Percentiles rank a stretch among this genome's conserved stretches.
phyloP scores from a whole-genome alignment of 1,140 invertebrate species.

The Atta cephalotes region DNA sequence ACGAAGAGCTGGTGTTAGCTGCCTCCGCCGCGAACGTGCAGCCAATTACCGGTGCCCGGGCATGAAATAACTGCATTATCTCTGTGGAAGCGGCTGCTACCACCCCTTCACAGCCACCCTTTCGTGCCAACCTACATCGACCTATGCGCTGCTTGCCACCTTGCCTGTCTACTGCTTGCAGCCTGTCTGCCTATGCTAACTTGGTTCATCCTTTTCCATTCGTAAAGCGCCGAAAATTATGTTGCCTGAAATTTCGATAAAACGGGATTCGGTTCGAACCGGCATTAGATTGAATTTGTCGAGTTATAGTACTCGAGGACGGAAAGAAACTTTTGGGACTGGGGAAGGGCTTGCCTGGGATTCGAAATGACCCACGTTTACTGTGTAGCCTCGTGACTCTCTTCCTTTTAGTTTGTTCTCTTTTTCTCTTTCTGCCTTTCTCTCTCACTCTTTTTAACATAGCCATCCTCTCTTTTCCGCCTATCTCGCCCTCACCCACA shows the following conservation, averaged over 20 bases:
- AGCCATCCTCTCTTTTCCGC: not conserved
- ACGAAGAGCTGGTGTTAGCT: conserved; percentile 66
- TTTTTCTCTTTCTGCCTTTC: conserved; percentile 1
- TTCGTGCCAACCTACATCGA: conserved; percentile 63
- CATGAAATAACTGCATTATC: conserved; percentile 85
- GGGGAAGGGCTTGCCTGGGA: conserved; percentile 70
- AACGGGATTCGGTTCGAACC: conserved; percentile 78
- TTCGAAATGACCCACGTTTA: conserved; percentile 66
- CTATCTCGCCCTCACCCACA: conserved; percentile 5
- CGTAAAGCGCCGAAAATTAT: conserved; percentile 77
- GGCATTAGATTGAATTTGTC: conserved; percentile 83
- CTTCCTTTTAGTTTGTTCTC: conserved; percentile 24
- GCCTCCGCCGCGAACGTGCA: conserved; percentile 82
- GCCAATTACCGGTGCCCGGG: conserved; percentile 84
- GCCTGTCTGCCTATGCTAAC: conserved; percentile 48
- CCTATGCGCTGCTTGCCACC: conserved; percentile 49
- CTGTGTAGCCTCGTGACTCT: conserved; percentile 46
- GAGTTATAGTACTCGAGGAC: conserved; percentile 79
- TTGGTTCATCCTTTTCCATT: conserved; percentile 51
- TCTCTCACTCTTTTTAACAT: conserved; percentile 3
- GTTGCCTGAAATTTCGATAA: conserved; percentile 83
- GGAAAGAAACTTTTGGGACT: conserved; percentile 78
- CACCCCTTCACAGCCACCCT: conserved; percentile 60
- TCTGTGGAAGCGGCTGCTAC: conserved; percentile 82
- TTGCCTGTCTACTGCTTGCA: conserved; percentile 37